These are phyloP conservation scores for Noctuana brunneofusca DNA, from an alignment of 2,888 invertebrate species.

Conservation along the genomic window DNA sequence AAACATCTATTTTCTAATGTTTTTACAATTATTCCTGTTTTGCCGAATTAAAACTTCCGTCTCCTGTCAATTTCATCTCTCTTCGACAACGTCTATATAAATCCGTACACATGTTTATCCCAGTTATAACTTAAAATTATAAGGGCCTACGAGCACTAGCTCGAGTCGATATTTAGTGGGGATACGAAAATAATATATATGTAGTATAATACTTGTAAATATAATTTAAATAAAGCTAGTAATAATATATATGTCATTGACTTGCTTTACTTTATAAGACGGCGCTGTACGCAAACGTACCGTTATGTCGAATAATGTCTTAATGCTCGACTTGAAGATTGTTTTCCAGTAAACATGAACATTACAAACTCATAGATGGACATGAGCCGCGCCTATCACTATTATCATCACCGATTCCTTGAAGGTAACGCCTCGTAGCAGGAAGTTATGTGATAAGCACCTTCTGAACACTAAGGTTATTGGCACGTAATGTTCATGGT, in stretches of 20 bases:
- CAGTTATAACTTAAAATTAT: too few species aligned
- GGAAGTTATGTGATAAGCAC: conserved; percentile 30
- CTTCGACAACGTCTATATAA: too few species aligned
- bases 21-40: not conserved
- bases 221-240: too few species aligned
- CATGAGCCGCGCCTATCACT: conserved; percentile 14
- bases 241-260: too few species aligned
- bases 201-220: too few species aligned
- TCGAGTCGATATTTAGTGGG: too few species aligned
- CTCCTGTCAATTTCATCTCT: too few species aligned
- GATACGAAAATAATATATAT: too few species aligned
- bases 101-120: too few species aligned
- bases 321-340: not conserved
- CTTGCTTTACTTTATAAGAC: too few species aligned
- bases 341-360: conserved; percentile 25
- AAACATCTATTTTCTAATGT: conserved; percentile 21
- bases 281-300: not conserved
- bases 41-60: too few species aligned
- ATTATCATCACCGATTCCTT: conserved; percentile 21
- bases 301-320: not conserved
- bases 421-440: conserved; percentile 19
- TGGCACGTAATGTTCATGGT: not conserved
- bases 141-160: too few species aligned
- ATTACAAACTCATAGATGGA: conserved; percentile 14
- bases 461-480: not conserved